Base-by-base conservation (phyloP, 1,140 invertebrate genomes). In the Drosophila lacertosa region DNA sequence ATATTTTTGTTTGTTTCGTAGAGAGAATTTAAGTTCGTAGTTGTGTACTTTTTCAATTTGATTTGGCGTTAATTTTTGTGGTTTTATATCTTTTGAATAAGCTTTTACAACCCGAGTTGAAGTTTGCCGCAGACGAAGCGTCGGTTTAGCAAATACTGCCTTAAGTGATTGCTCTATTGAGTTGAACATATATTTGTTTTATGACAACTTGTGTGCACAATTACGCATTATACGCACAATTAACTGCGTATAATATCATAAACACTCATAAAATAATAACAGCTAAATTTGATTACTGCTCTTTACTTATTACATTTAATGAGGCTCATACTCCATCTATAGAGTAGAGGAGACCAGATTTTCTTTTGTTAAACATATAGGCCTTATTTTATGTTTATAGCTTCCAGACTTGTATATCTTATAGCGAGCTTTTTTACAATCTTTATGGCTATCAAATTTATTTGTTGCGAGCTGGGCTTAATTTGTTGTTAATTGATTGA, bases 41-140 rank as follows among this genome's bases (percentile, higher is more conserved):
- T 59, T 70, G 54, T 54, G 57, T 40, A 45, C 42, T 33, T 32
- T 24, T 22, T 63, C 39, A 44, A 10, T 39, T 42, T 66, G 11
- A 4, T 13, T 58, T 29, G 10, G 42, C 55, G 42, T 35, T 59
- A 59, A 57, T 57, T 57, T 18, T 18, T 24, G 6, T 40, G 13
- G 7, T 39, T 39, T 45, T 16, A 44, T n/a, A 37, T 33, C 7
- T 11, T 15, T 44, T 53, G 48, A n/a, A 20, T 59, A 18, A 13
- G 4, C 0, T 13, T 10, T 53, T 13, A 22, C 3, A 45, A 11
- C 18, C 10, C 1, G 3, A 20, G n/a, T 11, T 16, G 2, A 20
- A 42, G 40, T 4, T 40, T 15, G 16, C 39, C 16, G 9, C 15
- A 16, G 15, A 40, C 2, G 5, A 9, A 29, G 26, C 6, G 6